Evolutionary conservation across 2,888 invertebrate species (phyloP).

Genomic region (Cheilosia vulpina): DNA sequence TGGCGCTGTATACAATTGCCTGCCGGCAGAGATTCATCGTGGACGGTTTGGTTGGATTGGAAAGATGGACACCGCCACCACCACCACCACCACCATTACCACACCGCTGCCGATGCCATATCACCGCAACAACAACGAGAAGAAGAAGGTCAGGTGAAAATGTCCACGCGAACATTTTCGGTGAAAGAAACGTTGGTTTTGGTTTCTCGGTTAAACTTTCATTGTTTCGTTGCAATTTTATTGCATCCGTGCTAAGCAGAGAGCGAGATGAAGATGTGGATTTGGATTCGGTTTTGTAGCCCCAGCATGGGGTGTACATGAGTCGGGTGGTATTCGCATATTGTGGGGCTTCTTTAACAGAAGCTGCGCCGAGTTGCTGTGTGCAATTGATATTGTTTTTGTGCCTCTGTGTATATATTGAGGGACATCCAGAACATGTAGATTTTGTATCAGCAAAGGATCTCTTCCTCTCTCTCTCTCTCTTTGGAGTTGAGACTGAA

Average conservation of each 20-base stretch:
- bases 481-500: background rate
- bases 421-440: slow-evolving; percentile 24
- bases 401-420: background rate
- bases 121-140: background rate
- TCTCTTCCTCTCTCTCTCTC: background rate
- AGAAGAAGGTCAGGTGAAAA: slow-evolving; percentile 75
- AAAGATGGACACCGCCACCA: slow-evolving; percentile 52
- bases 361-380: slow-evolving; percentile 30
- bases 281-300: slow-evolving; percentile 17
- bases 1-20: slow-evolving; percentile 74
- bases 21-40: slow-evolving; percentile 66
- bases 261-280: slow-evolving; percentile 45
- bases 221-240: slow-evolving; percentile 39
- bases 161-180: slow-evolving; percentile 66
- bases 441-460: slow-evolving; percentile 21
- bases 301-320: slow-evolving; percentile 53
- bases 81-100: background rate
- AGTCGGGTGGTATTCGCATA: slow-evolving; percentile 7
- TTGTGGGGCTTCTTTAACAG: slow-evolving; percentile 53
- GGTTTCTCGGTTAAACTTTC: slow-evolving; percentile 28
- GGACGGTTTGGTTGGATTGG: slow-evolving; percentile 6
- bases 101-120: background rate
- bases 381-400: slow-evolving; percentile 16
- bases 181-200: slow-evolving; percentile 51
- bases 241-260: slow-evolving; percentile 22